Base-by-base conservation (phyloP, 2,888 invertebrate genomes). In the Athripsodes cinereus region DNA sequence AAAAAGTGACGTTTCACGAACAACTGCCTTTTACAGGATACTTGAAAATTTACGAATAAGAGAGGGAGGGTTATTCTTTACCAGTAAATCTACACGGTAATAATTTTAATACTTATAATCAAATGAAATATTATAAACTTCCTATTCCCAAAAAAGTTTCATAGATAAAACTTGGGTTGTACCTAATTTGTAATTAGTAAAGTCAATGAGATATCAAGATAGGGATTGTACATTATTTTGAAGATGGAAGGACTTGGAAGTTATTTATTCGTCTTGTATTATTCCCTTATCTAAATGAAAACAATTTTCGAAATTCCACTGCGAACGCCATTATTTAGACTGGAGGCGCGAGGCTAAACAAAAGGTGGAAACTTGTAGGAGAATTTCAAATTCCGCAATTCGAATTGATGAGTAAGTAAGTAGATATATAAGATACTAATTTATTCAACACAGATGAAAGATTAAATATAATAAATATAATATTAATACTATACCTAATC, bases 261-360 rank as follows among this genome's bases (percentile, higher is more conserved):
- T 58, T 55, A 62, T 62, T 62, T 62, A 62, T 57, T 57, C 57
- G 57, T 57, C 31, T 54, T 52, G 53, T 57, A 59, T 53, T 58
- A 53, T 53, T 62, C 57, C 60, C 58, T 60, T 58, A 60, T 60
- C 53, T 55, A 22, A 51, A 20, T 44, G 57, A 62, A 62, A 62
- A 62, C 60, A 60, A 62, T 62, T 62, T 60, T 58, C 51, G 52
- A 52, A 60, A 60, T 60, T 48, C 62, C 58, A 46, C 53, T 57
- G 58, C 62, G 52, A 53, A 52, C 48, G 57, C 59, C 62, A 57
- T 61, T 61, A 61, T 59, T 61, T 52, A 62, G 57, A 57, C 57
- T 59, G 46, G 54, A 21, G 35, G 52, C 54, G 26, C 51, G 26
- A 26, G 26, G 26, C 10, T 6, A 26, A 26, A 57, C 46, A 46